Conservation (phyloP, 2,797 vertebrate genomes). For the Agapornis canus region DNA sequence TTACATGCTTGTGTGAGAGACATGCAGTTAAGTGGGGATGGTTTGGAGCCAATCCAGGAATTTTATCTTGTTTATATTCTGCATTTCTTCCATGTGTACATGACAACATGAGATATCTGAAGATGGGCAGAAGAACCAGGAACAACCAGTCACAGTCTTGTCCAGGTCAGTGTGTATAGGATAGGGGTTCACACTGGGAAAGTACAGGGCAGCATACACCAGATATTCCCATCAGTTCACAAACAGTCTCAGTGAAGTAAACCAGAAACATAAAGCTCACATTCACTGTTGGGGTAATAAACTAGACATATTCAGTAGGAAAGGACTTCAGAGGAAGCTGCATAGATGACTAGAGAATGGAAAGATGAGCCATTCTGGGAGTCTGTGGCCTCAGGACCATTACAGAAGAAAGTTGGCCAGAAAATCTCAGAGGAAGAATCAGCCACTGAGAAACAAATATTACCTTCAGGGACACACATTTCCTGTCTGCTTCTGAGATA, state of each 20-base stretch:
- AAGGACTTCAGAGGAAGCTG: background rate
- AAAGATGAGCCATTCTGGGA: background rate
- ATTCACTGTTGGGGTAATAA: background rate
- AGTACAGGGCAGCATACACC: background rate
- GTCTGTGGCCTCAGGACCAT: background rate
- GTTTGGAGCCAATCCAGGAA: background rate
- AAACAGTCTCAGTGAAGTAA: background rate
- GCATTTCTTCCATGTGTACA: background rate
- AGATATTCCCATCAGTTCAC: background rate
- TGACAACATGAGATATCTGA: background rate
- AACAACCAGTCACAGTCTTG: background rate
- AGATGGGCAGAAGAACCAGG: background rate
- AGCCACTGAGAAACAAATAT: background rate
- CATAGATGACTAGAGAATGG: background rate
- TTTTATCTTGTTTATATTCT: background rate
- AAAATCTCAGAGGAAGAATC: background rate
- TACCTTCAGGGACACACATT: background rate
- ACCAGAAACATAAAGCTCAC: background rate
- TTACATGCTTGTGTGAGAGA: background rate
- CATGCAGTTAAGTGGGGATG: background rate
- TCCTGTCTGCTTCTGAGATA: background rate
- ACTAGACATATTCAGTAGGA: background rate
- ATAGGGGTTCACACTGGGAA: background rate
- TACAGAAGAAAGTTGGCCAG: background rate
- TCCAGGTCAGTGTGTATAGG: background rate